Conservation (phyloP, 2,888 invertebrate species). For the Clunio marinus region DNA sequence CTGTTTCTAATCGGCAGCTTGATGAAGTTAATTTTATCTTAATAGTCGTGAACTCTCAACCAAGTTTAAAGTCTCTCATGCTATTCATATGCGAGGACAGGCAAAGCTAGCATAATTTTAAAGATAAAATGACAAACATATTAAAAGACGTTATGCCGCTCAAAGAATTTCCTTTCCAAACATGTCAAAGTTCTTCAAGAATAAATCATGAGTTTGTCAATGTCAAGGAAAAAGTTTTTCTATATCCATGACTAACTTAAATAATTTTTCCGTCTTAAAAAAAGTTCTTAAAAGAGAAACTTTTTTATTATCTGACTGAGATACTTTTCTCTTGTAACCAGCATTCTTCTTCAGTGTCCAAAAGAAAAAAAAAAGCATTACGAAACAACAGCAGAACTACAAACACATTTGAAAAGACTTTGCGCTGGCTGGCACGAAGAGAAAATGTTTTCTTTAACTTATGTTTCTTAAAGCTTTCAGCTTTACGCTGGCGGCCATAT, state of each 20-base stretch:
- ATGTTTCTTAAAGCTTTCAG: slow-evolving; percentile 32
- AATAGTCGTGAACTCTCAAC: background rate
- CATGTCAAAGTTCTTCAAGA: too few relatives aligned
- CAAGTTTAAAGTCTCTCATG: too few relatives aligned
- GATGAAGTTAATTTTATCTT: background rate
- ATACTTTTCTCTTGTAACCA: background rate
- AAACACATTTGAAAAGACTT: background rate
- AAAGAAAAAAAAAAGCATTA: too few relatives aligned
- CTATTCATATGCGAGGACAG: too few relatives aligned
- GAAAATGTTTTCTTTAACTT: background rate
- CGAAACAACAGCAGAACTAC: background rate
- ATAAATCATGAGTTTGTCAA: too few relatives aligned
- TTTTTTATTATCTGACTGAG: background rate
- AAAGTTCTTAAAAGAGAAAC: background rate
- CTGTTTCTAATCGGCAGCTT: background rate
- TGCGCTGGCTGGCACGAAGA: background rate
- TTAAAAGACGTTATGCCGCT: too few relatives aligned
- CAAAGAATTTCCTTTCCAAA: too few relatives aligned
- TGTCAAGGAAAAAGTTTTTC: too few relatives aligned
- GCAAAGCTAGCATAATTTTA: too few relatives aligned
- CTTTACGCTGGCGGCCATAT: slow-evolving; percentile 37
- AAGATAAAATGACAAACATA: too few relatives aligned
- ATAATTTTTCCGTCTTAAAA: too few relatives aligned
- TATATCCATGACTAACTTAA: too few relatives aligned
- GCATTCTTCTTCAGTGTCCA: background rate